Evolutionary conservation across 2,888 invertebrate species (phyloP), one percentile per base, ranked within the genome.

Genomic region (Drosophila rubida): DNA sequence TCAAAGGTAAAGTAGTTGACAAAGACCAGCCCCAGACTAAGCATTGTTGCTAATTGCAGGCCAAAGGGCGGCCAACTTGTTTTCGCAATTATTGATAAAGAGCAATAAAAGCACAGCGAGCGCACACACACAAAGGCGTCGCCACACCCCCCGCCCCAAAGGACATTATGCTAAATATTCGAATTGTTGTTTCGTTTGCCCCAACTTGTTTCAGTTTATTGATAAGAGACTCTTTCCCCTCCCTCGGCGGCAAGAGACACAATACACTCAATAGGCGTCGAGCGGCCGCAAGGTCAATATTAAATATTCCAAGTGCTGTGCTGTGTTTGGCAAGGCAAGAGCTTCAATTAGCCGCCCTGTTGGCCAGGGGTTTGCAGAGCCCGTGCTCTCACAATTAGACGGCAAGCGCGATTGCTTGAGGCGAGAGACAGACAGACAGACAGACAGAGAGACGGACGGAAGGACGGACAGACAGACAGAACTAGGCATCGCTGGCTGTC

Each of bases 331-430:
- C 4, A n/a, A 5, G 32, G 48, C n/a, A n/a, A n/a, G 39, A 13
- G 13, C 35, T 14, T 42, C 61, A 61, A 71, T 73, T 71, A 68
- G 53, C 41, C 8, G 19, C 23, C 13, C 4, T 7, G 65, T 42
- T 41, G 45, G 16, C 45, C 23, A 23, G 45, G 11, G 35, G 2
- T 11, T 1, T 4, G 3, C 19, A 25, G n/a, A 6, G 23, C n/a
- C 25, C 4, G 27, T 19, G 42, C 32, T 14, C 30, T 44, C 49
- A 19, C 67, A 71, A 60, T 66, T 66, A 66, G 60, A 50, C 30
- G 62, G 46, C 32, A 62, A 41, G 42, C 59, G 63, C 45, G 45
- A 37, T 32, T 37, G 69, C 39, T 27, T 8, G 22, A 30, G 45
- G 54, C 37, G 14, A n/a, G 39, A 11, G 39, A 32, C 35, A n/a